Conservation (phyloP, 2,888 invertebrate species). For the Macrosiphum euphorbiae region DNA sequence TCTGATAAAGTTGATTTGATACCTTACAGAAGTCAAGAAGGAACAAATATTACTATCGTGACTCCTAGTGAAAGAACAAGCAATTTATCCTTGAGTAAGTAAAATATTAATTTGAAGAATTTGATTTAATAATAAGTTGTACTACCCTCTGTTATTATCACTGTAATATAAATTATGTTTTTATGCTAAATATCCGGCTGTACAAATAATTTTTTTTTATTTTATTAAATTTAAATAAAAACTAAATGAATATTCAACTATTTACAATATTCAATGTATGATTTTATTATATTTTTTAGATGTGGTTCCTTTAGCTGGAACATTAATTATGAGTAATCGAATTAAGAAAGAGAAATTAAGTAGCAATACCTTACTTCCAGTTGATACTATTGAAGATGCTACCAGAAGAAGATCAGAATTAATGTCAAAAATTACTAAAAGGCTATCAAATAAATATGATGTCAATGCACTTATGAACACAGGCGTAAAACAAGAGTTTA, state of each 20-base stretch:
- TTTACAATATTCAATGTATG: not conserved
- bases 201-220: not conserved
- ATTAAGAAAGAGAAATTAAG: not conserved
- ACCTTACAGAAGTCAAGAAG: slow-evolving; percentile 38
- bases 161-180: not conserved
- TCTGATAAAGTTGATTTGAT: slow-evolving; percentile 54
- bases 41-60: slow-evolving; percentile 44
- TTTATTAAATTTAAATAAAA: not conserved
- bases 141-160: not conserved
- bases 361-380: not conserved
- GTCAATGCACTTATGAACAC: not conserved
- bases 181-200: not conserved
- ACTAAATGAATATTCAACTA: too few species aligned
- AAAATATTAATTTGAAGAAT: not conserved
- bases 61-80: slow-evolving; percentile 47
- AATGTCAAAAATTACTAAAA: slow-evolving; percentile 51
- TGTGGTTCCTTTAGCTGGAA: slow-evolving; percentile 45
- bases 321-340: slow-evolving; percentile 44
- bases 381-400: slow-evolving; percentile 59
- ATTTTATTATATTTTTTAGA: slow-evolving; percentile 43
- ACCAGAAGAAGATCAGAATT: slow-evolving; percentile 29
- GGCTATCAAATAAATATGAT: slow-evolving; percentile 49
- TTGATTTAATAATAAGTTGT: not conserved
- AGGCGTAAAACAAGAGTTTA: not conserved
- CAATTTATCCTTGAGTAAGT: slow-evolving; percentile 52